phyloP scores from a whole-genome alignment of 2,113 vertebrate genomes.

The Cervus canadensis region DNA sequence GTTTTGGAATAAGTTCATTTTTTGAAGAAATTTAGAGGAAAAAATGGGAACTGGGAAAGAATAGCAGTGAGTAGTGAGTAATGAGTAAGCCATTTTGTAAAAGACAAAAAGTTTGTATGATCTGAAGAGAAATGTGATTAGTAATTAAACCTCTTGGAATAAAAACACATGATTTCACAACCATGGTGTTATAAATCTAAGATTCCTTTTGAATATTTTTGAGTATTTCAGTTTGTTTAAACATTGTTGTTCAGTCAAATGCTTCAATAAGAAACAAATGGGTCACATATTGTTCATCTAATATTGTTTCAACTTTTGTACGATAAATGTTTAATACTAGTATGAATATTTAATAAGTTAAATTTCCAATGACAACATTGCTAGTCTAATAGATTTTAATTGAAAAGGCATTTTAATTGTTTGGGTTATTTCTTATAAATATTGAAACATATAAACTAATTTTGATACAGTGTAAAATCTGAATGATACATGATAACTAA shows the following conservation, averaged over 20 bases:
- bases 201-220: background rate
- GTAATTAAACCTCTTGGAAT: background rate
- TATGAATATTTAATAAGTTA: conserved; percentile 11
- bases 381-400: background rate
- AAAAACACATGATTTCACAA: background rate
- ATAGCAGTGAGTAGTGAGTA: background rate
- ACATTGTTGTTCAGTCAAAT: background rate
- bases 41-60: background rate
- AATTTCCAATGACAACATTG: background rate
- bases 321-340: background rate
- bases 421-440: background rate
- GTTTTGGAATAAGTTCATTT: background rate
- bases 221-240: background rate
- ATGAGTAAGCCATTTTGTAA: background rate
- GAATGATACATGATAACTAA: background rate
- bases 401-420: background rate
- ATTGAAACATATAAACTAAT: background rate
- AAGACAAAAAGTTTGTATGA: background rate
- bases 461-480: background rate
- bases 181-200: background rate
- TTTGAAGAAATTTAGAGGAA: background rate
- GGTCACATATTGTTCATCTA: background rate
- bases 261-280: background rate
- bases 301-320: background rate
- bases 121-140: background rate